phyloP scores from a whole-genome alignment of 2,113 vertebrate species.

The Embiotoca jacksoni region DNA sequence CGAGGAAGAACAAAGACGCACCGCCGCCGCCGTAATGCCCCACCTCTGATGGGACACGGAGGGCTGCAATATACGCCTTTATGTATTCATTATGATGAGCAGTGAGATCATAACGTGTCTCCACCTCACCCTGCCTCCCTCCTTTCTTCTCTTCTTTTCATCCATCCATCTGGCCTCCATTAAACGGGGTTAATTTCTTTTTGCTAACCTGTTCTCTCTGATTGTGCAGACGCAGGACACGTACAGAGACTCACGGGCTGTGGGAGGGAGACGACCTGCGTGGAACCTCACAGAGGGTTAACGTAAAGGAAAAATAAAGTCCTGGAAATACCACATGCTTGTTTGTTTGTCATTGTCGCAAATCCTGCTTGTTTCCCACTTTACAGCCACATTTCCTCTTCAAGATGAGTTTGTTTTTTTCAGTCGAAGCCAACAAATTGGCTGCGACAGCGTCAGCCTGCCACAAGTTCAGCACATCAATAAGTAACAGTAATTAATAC shows the following conservation, averaged over 20 bases:
- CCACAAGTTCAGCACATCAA: too few relatives aligned
- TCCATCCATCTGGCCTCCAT: constrained; percentile 55
- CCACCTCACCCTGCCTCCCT: constrained; percentile 1
- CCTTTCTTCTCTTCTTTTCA: constrained; percentile 39
- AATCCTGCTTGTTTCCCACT: too few relatives aligned
- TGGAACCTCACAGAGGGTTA: too few relatives aligned
- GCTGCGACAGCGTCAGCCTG: too few relatives aligned
- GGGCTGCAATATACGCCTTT: constrained; percentile 89
- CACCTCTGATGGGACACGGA: constrained; percentile 90
- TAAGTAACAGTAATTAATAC: too few relatives aligned
- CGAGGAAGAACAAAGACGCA: constrained; percentile 90
- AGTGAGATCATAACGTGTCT: constrained; percentile 44
- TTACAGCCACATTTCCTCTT: too few relatives aligned
- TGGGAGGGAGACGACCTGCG: too few relatives aligned
- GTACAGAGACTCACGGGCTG: neutral
- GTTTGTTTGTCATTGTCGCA: too few relatives aligned
- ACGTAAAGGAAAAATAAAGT: too few relatives aligned
- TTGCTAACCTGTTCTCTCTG: constrained; percentile 30
- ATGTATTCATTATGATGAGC: constrained; percentile 87
- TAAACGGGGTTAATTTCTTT: constrained; percentile 61
- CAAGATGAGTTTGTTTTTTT: too few relatives aligned
- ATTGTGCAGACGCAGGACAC: constrained; percentile 1
- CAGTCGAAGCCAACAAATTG: too few relatives aligned
- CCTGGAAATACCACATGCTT: too few relatives aligned
- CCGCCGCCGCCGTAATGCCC: constrained; percentile 90